Evolutionary conservation across 2,888 invertebrate species (phyloP).

Genomic region (Euclidia mi): DNA sequence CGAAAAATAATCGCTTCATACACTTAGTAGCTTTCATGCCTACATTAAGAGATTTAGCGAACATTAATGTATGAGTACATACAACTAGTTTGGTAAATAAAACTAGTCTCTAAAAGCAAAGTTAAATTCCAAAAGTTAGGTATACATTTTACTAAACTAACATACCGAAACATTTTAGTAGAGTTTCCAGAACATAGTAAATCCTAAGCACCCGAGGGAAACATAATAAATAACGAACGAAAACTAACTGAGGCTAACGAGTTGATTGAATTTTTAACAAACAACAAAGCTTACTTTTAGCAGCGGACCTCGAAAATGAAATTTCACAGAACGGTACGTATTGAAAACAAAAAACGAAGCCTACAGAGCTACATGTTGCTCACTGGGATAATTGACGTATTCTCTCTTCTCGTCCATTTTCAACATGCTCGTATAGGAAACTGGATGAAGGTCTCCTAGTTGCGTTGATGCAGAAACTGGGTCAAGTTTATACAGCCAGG

Average conservation of each 20-base stretch:
- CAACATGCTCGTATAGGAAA: constrained; percentile 62
- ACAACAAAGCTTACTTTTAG: constrained; percentile 18
- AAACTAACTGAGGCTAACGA: constrained; percentile 14
- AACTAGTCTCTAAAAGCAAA: too few species aligned
- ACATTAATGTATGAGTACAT: constrained; percentile 2
- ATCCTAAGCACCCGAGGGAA: background rate
- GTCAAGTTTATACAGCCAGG: constrained; percentile 67
- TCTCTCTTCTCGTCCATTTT: constrained; percentile 60
- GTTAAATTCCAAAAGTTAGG: too few species aligned
- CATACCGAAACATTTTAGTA: too few species aligned
- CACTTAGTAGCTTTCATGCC: constrained; percentile 12
- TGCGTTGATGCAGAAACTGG: constrained; percentile 60
- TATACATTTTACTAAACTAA: too few species aligned
- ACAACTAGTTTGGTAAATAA: background rate
- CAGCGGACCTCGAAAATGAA: constrained; percentile 34
- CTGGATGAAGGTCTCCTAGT: constrained; percentile 64
- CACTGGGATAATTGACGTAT: constrained; percentile 55
- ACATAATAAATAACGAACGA: background rate
- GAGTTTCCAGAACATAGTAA: too few species aligned
- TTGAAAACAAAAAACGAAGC: constrained; percentile 29
- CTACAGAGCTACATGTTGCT: constrained; percentile 33
- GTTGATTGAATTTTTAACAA: constrained; percentile 36
- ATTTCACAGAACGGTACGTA: constrained; percentile 23
- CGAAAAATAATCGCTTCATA: constrained; percentile 26
- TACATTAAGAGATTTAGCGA: constrained; percentile 20